A percentile compares a stretch with the other conserved stretches of the same genome.
These are phyloP conservation scores for Zingel zingel DNA, from an alignment of 2,113 vertebrate genomes.

Conservation along the genomic window DNA sequence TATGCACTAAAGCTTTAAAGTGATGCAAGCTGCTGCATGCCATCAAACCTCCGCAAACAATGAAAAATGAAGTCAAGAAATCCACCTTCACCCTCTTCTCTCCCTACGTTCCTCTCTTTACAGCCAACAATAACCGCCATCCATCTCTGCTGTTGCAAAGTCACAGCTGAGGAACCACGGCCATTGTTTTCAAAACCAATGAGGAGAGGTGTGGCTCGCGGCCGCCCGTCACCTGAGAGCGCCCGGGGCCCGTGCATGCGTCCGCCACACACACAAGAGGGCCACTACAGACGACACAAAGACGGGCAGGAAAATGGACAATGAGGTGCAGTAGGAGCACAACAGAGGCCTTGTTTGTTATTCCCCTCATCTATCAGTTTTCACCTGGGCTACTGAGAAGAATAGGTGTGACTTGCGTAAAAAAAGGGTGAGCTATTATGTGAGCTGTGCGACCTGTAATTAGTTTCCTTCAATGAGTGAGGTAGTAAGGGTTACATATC, in stretches of 20 bases:
- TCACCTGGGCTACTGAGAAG: slow-evolving; percentile 40
- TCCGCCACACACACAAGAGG: slow-evolving; percentile 56
- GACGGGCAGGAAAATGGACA: slow-evolving; percentile 51
- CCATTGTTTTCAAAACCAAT: slow-evolving; percentile 77
- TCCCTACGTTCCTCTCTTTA: slow-evolving; percentile 50
- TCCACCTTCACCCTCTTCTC: slow-evolving; percentile 44
- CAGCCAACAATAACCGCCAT: slow-evolving; percentile 63
- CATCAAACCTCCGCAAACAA: slow-evolving; percentile 11
- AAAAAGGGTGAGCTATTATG: slow-evolving; percentile 15
- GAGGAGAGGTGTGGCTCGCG: slow-evolving; percentile 66
- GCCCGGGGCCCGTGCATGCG: slow-evolving; percentile 59
- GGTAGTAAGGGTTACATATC: slow-evolving; percentile 6
- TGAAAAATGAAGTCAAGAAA: slow-evolving; percentile 56
- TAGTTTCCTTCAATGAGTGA: slow-evolving; percentile 16
- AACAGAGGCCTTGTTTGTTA: slow-evolving; percentile 49
- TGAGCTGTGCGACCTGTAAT: slow-evolving; percentile 20
- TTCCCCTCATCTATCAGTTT: slow-evolving; percentile 55
- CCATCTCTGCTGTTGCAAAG: slow-evolving; percentile 55
- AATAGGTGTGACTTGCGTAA: slow-evolving; percentile 5
- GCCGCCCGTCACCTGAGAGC: slow-evolving; percentile 74
- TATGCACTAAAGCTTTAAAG: neutral
- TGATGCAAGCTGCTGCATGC: neutral
- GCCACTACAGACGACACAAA: slow-evolving; percentile 65
- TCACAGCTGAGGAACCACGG: slow-evolving; percentile 44
- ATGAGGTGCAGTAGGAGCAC: slow-evolving; percentile 41